Conservation (phyloP, 2,113 vertebrate genomes). For the Dromaius novaehollandiae region DNA sequence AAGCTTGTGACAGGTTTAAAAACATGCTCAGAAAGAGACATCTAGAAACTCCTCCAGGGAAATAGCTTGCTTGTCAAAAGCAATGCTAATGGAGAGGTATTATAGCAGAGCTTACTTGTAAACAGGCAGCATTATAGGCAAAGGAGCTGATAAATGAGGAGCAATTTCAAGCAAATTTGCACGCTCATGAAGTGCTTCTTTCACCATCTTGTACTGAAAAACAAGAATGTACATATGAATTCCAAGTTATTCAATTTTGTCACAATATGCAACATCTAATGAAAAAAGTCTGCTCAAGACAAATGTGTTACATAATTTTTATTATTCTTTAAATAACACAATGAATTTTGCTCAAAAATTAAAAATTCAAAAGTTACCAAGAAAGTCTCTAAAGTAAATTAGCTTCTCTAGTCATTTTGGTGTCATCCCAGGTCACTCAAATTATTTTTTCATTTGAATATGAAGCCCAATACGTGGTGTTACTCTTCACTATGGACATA, state of each 20-base stretch:
- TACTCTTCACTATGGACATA: background rate
- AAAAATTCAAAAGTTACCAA: background rate
- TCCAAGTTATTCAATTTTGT: accelerated
- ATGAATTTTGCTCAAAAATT: background rate
- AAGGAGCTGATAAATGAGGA: conserved; percentile 89
- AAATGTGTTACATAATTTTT: accelerated
- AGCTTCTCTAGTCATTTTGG: background rate
- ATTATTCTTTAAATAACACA: background rate
- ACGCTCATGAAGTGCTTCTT: conserved; percentile 93
- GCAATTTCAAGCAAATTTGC: conserved; percentile 93
- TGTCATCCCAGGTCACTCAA: accelerated
- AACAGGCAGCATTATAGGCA: conserved; percentile 97
- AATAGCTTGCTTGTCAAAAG: background rate
- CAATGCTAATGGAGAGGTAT: background rate
- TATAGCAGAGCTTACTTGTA: conserved; percentile 86
- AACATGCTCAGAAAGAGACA: background rate
- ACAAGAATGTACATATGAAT: background rate
- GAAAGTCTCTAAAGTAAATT: background rate
- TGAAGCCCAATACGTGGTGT: accelerated
- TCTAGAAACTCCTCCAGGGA: background rate
- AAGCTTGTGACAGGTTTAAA: background rate
- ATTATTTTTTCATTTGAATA: accelerated
- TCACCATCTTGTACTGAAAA: conserved; percentile 93
- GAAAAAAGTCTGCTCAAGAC: background rate
- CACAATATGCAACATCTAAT: accelerated